Base-by-base conservation (phyloP, 2,888 invertebrate species). In the Xanthia icteritia region DNA sequence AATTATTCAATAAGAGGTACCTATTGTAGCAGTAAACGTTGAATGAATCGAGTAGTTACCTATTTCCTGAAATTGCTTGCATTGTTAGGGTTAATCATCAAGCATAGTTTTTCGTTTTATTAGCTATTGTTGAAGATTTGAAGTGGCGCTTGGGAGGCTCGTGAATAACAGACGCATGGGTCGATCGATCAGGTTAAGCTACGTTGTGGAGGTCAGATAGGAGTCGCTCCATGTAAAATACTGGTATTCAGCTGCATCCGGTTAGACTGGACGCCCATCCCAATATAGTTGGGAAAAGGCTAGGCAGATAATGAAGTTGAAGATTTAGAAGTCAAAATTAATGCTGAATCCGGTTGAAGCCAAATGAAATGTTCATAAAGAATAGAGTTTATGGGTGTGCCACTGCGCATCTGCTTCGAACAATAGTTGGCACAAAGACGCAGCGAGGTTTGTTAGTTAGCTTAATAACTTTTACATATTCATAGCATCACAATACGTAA, bases 301-400 rank as follows among this genome's bases (percentile, higher is more conserved):
- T 23, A 42, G 20, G 9, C 39, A 39, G n/a, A 42, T 64, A 9
- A 42, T 64, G 39, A 27, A 27, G n/a, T 42, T 42, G 42, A 42
- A 45, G 17, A 42, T 65, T 17, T 65, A 31, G 17, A 42, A 39
- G n/a, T 39, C 11, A 54, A 67, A 42, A 45, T 39, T 11, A 68
- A 64, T 39, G 27, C 5, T 36, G 20, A 36, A 78, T 23, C 23
- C 36, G 27, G 27, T 58, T 58, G 42, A 20, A 58, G 13, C 23
- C 9, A 17, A 80, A 31, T 66, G 1, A 42, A 77, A 11, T 23
- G 13, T 20, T 27, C 20, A 9, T 71, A 27, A n/a, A 70, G 13
- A 70, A 84, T 42, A 70, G 6, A 68, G 60, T 64, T 42, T 54
- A 48, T 36, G 56, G n/a, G 42, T 20, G n/a, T 51, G 79, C 60